phyloP scores from a whole-genome alignment of 2,888 invertebrate genomes.

The Eristalis pertinax region DNA sequence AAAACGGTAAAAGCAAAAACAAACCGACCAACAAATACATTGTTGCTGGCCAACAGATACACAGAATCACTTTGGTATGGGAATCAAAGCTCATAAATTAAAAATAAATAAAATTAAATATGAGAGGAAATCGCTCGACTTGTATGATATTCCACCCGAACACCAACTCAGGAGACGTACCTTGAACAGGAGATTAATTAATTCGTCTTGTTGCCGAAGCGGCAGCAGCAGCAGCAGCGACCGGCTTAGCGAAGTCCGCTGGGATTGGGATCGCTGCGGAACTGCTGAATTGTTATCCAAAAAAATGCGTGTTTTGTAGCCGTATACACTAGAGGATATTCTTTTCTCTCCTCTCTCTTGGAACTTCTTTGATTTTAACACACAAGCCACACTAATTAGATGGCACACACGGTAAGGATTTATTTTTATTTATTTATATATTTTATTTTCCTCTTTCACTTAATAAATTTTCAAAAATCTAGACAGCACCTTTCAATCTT shows the following conservation, averaged over 20 bases:
- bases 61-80: not conserved
- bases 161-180: constrained; percentile 10
- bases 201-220: constrained; percentile 7
- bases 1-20: not conserved
- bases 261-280: too few relatives aligned
- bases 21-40: not conserved
- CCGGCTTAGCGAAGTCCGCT: constrained; percentile 34
- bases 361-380: constrained; percentile 11
- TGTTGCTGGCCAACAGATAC: not conserved
- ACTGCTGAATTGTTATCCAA: constrained; percentile 55
- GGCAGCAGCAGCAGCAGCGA: not conserved
- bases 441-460: constrained; percentile 23
- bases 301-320: constrained; percentile 38
- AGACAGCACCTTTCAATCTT: not conserved
- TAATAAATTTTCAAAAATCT: constrained; percentile 26
- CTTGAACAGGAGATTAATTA: constrained; percentile 54
- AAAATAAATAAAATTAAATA: constrained; percentile 37
- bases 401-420: not conserved
- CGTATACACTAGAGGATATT: not conserved
- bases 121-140: constrained; percentile 2
- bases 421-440: constrained; percentile 19
- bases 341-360: not conserved
- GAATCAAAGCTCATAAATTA: constrained; percentile 37
- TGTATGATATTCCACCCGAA: not conserved
- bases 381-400: not conserved